Conservation (phyloP, 2,113 vertebrate genomes). For the Hassar affinis region DNA sequence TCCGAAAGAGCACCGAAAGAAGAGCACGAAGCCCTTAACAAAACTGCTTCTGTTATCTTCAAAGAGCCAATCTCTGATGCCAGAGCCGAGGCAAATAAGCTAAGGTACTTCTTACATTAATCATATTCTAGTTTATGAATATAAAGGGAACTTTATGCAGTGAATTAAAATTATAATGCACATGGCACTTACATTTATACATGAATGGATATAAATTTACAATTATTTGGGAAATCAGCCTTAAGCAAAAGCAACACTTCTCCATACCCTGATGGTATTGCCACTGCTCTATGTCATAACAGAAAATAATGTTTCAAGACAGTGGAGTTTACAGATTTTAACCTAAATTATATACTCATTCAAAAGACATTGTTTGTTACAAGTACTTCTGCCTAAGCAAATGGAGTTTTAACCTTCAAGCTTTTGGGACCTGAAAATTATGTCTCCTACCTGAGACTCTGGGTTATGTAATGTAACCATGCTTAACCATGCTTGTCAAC, state of each 20-base stretch:
- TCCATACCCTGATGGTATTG: neutral
- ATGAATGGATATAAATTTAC: neutral
- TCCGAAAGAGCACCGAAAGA: conserved; percentile 4
- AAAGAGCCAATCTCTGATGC: neutral
- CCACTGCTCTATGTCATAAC: neutral
- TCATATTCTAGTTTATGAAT: neutral
- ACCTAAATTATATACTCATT: neutral
- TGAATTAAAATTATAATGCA: neutral
- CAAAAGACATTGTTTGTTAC: neutral
- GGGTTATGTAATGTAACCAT: neutral
- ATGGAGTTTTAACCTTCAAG: neutral
- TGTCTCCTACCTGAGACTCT: neutral
- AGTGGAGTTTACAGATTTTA: neutral
- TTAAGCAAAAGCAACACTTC: neutral
- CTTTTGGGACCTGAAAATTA: neutral
- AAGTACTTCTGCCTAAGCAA: neutral
- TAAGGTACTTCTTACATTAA: conserved; percentile 35
- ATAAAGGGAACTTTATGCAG: neutral
- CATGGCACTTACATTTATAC: neutral
- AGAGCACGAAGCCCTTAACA: neutral
- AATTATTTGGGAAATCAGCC: neutral
- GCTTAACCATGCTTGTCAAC: no score
- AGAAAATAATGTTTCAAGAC: neutral
- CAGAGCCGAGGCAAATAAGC: conserved; percentile 18
- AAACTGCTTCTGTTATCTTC: neutral